phyloP scores from a whole-genome alignment of 1,140 invertebrate genomes.

The Ectropis grisescens region DNA sequence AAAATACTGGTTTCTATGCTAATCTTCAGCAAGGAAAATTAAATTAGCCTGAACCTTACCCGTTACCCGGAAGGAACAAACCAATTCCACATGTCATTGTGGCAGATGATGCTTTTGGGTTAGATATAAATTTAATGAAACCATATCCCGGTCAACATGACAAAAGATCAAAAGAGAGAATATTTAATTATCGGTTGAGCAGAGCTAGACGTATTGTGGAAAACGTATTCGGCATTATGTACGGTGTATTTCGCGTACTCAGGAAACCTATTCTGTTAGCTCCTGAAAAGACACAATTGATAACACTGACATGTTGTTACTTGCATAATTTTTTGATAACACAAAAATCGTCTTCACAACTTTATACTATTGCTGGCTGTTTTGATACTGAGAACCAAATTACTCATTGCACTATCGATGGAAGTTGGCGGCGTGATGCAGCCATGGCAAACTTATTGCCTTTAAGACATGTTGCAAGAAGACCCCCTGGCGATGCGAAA shows the following conservation, averaged over 20 bases:
- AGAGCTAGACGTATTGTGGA: slow-evolving; percentile 5
- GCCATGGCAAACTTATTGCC: slow-evolving; percentile 2
- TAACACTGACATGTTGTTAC: slow-evolving; percentile 1
- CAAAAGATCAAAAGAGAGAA: slow-evolving; percentile 1
- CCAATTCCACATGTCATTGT: slow-evolving; percentile 5
- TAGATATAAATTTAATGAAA: slow-evolving; percentile 4
- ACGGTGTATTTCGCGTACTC: slow-evolving; percentile 1
- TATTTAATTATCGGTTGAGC: slow-evolving; percentile 5
- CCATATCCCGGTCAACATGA: slow-evolving; percentile 1
- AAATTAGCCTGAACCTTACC: not conserved
- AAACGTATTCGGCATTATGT: slow-evolving; percentile 4
- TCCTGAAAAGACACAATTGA: slow-evolving; percentile 1
- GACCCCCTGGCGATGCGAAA: slow-evolving; percentile 2
- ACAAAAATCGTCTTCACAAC: slow-evolving; percentile 2
- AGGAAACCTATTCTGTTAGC: slow-evolving; percentile 3
- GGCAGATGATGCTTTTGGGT: slow-evolving; percentile 6
- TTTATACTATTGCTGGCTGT: slow-evolving; percentile 2
- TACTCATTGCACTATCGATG: slow-evolving; percentile 3
- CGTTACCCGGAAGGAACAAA: slow-evolving; percentile 3
- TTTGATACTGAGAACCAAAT: slow-evolving; percentile 4
- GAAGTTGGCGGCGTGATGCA: slow-evolving; percentile 3
- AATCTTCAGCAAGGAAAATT: slow-evolving; percentile 2
- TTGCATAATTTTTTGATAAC: slow-evolving; percentile 4
- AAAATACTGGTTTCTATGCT: not conserved
- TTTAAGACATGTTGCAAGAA: slow-evolving; percentile 4